phyloP scores from a whole-genome alignment of 2,113 vertebrate genomes.

The Halichoeres trimaculatus region DNA sequence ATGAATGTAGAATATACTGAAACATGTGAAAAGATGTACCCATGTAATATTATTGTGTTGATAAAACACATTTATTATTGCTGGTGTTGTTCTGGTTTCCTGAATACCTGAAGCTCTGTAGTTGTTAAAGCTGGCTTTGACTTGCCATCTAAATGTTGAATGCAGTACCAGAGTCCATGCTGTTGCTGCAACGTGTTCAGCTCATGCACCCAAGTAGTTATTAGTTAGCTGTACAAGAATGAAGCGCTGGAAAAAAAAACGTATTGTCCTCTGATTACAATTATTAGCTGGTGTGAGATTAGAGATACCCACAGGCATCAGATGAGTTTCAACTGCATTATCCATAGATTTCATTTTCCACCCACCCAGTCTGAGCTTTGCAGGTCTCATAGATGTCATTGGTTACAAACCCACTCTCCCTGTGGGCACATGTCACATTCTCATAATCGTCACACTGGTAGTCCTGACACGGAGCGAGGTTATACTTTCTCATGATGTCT shows the following conservation, averaged over 20 bases:
- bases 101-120: no score
- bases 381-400: slow-evolving; percentile 94
- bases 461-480: slow-evolving; percentile 52
- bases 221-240: neutral
- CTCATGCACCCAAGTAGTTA: slow-evolving; percentile 28
- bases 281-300: neutral
- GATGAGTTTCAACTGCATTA: slow-evolving; percentile 63
- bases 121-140: no score
- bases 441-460: slow-evolving; percentile 82
- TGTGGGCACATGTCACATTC: slow-evolving; percentile 71
- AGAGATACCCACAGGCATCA: slow-evolving; percentile 8
- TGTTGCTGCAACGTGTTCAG: neutral
- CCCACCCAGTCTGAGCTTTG: slow-evolving; percentile 86
- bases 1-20: no score
- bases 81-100: no score
- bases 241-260: neutral
- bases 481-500: slow-evolving; percentile 81
- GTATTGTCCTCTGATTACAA: slow-evolving; percentile 2
- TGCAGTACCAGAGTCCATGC: slow-evolving; percentile 1
- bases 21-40: no score
- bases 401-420: slow-evolving; percentile 90
- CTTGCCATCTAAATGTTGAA: neutral
- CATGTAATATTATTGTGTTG: no score
- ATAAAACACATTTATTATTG: no score
- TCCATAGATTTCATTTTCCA: slow-evolving; percentile 97